phyloP scores from a whole-genome alignment of 2,888 invertebrate genomes.

The Oscheius sp. region DNA sequence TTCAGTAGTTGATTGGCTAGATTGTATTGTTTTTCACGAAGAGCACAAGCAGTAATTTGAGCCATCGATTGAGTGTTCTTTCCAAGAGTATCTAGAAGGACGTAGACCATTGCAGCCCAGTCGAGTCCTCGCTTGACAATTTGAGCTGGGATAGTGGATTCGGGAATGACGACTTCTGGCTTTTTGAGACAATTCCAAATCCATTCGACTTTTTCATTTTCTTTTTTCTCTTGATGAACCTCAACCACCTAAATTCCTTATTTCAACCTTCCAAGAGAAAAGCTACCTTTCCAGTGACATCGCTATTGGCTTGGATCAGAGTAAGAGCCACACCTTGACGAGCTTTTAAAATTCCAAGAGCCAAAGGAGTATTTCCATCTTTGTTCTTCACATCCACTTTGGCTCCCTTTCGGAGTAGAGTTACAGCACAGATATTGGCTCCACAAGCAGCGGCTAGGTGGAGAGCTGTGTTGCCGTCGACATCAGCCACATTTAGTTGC shows the following conservation, averaged over 20 bases:
- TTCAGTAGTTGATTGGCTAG: slow-evolving; percentile 50
- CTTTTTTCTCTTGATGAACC: no score
- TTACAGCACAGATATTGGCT: slow-evolving; percentile 51
- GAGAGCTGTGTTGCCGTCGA: slow-evolving; percentile 70
- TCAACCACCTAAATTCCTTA: neutral
- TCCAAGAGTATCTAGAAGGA: slow-evolving; percentile 72
- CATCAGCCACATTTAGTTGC: slow-evolving; percentile 39
- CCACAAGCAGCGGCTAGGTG: slow-evolving; percentile 72
- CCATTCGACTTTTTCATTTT: slow-evolving; percentile 7
- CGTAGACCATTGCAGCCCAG: slow-evolving; percentile 67
- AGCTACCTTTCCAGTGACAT: slow-evolving; percentile 40
- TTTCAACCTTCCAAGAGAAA: no score
- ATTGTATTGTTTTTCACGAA: slow-evolving; percentile 40
- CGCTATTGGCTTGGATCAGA: slow-evolving; percentile 54
- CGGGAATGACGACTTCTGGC: slow-evolving; percentile 19
- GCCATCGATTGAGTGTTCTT: slow-evolving; percentile 46
- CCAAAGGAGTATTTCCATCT: slow-evolving; percentile 71
- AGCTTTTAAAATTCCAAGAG: slow-evolving; percentile 69
- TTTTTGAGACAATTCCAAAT: slow-evolving; percentile 25
- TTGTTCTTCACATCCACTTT: slow-evolving; percentile 41
- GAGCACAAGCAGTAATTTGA: slow-evolving; percentile 38
- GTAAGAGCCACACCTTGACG: slow-evolving; percentile 67
- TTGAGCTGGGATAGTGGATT: slow-evolving; percentile 38
- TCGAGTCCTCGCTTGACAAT: slow-evolving; percentile 40
- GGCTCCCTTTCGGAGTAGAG: slow-evolving; percentile 47